Evolutionary conservation across 1,140 invertebrate genomes (phyloP), one percentile per base, ranked within the genome.

Genomic region (Delia radicum): DNA sequence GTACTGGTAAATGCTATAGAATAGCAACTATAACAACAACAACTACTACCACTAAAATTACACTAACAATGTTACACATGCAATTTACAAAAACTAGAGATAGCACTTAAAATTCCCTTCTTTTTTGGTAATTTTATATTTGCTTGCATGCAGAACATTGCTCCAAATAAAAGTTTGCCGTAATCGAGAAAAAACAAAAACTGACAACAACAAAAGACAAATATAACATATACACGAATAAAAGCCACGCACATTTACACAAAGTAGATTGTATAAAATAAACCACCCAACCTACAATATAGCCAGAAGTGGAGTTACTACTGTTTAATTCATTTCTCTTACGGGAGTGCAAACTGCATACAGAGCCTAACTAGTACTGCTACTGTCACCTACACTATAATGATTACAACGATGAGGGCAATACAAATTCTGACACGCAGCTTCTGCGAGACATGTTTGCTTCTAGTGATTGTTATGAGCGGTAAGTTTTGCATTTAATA

Each of bases 391-490:
- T 67, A 6, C 27, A 21, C n/a, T 42, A 10, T 55, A 55, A 82
- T 33, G 46, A 73, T 74, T 74, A 55, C 48, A 61, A 55, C 61
- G n/a, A 62, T 74, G 73, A 15, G 46, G 55, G 27, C 37, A 24
- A 31, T 78, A 71, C 77, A 77, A 76, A 79, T 79, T 73, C 77
- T 80, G 78, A 76, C 75, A 61, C 77, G 77, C 74, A 79, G 80
- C 80, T 81, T 77, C 76, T 79, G 82, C 77, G 48, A 63, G 24
- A 74, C 79, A 24, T 78, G 78, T 80, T 77, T 82, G 24, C 76
- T 83, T 76, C 75, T 79, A 61, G 80, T 82, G 75, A 79, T 82
- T 79, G 78, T 80, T 63, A 82, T 83, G 76, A 81, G 82, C 82
- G 82, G 82, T 83, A 82, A 83, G 82, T 72, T 26, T 42, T 18